Conservation (phyloP, 2,113 vertebrate species). For the Leptocoma aspasia region DNA sequence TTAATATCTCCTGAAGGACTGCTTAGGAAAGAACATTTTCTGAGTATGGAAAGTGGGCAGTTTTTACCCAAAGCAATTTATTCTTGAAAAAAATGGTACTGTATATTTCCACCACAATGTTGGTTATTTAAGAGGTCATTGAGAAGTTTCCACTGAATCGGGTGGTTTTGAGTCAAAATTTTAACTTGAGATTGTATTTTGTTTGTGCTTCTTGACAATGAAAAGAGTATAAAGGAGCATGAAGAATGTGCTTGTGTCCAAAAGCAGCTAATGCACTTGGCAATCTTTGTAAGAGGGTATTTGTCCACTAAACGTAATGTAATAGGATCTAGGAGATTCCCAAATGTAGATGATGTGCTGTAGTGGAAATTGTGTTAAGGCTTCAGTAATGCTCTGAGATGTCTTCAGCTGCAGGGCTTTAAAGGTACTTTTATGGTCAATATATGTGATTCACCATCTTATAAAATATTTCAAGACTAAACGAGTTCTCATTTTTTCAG, state of each 20-base stretch:
- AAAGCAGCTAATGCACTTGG: slow-evolving; percentile 1
- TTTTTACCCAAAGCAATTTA: not conserved
- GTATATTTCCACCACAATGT: not conserved
- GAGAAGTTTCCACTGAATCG: not conserved
- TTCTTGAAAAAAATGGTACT: not conserved
- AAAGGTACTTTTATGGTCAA: not conserved
- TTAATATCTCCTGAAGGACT: not conserved
- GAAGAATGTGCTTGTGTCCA: not conserved
- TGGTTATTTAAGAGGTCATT: not conserved
- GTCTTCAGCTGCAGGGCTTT: not conserved
- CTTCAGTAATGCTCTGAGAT: not conserved
- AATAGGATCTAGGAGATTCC: not conserved
- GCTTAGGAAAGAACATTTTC: not conserved
- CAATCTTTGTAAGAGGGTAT: not conserved
- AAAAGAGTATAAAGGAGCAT: not conserved
- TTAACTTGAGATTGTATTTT: not conserved
- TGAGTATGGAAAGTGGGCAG: not conserved
- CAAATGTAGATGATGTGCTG: not conserved
- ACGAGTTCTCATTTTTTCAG: not conserved
- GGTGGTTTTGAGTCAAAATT: not conserved
- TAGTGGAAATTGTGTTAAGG: slow-evolving; percentile 5
- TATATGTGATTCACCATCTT: not conserved
- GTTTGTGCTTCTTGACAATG: not conserved
- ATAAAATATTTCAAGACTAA: not conserved
- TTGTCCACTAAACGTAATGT: slow-evolving; percentile 31